A percentile compares a stretch with the other conserved stretches of the same genome.
Evolutionary conservation across 2,888 invertebrate species (phyloP).

Genomic region (Coelinius sp.): DNA sequence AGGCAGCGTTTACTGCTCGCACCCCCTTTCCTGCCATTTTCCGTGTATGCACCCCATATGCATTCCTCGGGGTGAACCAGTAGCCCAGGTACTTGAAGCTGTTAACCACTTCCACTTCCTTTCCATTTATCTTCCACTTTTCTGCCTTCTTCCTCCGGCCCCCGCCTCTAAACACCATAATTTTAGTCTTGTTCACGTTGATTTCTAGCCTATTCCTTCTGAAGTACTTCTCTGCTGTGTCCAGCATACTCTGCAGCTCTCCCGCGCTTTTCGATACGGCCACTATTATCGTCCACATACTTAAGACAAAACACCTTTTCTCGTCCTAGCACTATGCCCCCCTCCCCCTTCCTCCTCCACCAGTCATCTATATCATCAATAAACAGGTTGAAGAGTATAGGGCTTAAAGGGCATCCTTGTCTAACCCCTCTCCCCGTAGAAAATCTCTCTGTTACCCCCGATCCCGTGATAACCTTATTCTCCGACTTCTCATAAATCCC

Average conservation of each 20-base stretch:
- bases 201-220: background rate
- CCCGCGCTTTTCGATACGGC: background rate
- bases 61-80: background rate
- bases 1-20: background rate
- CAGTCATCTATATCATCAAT: background rate
- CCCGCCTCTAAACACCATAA: background rate
- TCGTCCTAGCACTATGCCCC: background rate
- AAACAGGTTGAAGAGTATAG: background rate
- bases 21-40: background rate
- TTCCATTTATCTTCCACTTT: background rate
- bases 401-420: background rate
- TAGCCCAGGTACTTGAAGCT: background rate
- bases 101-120: background rate
- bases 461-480: background rate
- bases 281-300: background rate
- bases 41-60: background rate
- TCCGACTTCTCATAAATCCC: background rate
- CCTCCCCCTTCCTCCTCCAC: background rate
- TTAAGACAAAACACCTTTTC: background rate
- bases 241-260: background rate
- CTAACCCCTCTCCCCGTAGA: background rate
- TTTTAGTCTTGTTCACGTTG: background rate
- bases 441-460: background rate
- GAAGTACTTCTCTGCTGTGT: background rate
- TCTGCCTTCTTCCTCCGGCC: background rate